These are phyloP conservation scores for Enhydra lutris DNA, from an alignment of 2,113 vertebrate species.

Conservation along the genomic window DNA sequence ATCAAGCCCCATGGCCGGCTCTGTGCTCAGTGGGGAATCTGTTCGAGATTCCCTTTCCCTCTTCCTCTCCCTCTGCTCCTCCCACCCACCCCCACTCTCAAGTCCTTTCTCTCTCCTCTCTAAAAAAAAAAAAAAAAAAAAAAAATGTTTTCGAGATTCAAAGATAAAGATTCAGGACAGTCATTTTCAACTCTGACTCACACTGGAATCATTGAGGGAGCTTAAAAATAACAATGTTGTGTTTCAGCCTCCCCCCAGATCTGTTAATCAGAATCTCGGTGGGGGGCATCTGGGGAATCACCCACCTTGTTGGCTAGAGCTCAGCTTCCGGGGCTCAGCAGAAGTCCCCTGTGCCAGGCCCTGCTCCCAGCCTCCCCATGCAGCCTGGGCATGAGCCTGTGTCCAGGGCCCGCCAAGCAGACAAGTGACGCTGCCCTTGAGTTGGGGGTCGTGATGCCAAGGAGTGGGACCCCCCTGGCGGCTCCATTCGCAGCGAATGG, in stretches of 20 bases:
- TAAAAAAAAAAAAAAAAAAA: background rate
- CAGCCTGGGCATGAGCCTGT: fast-evolving
- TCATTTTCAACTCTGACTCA: background rate
- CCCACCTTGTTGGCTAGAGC: background rate
- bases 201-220: background rate
- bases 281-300: background rate
- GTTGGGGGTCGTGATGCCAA: background rate
- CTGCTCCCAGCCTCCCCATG: background rate
- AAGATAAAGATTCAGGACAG: background rate
- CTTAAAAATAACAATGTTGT: background rate
- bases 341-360: background rate
- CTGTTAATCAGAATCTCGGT: background rate
- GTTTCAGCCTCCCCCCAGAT: background rate
- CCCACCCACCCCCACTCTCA: background rate
- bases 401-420: background rate
- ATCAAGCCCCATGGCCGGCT: background rate
- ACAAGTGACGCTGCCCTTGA: background rate
- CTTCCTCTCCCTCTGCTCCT: too few relatives aligned
- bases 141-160: background rate
- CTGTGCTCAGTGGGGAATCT: background rate
- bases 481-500: background rate
- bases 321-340: background rate
- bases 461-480: background rate
- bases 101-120: background rate
- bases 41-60: background rate